Evolutionary conservation across 37 sponge, comb jelly and placozoan genomes (phyloP).

Genomic region (Amphimedon queenslandica): DNA sequence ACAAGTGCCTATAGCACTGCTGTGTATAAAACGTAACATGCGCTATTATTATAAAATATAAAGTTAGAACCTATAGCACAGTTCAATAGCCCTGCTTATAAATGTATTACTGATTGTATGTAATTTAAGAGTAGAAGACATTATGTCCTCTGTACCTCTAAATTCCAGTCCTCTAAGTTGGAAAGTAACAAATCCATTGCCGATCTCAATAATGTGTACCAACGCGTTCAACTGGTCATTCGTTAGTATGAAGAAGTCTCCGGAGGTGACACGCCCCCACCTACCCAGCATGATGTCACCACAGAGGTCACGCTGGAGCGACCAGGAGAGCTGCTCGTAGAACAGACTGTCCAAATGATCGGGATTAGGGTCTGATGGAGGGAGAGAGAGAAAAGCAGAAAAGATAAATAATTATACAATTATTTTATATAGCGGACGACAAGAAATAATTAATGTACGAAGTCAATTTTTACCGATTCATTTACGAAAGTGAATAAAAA

Average conservation of each 20-base stretch:
- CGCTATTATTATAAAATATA: background rate
- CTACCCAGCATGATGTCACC: constrained; percentile 92
- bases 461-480: too few relatives aligned
- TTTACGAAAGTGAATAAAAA: too few relatives aligned
- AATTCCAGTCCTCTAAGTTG: constrained; percentile 95
- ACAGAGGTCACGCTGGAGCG: constrained; percentile 83
- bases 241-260: constrained; percentile 94
- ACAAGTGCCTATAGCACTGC: too few relatives aligned
- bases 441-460: background rate
- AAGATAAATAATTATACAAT: background rate
- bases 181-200: constrained; percentile 97
- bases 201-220: constrained; percentile 93
- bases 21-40: constrained; percentile 11
- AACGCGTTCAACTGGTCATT: constrained; percentile 88
- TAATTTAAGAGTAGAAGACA: background rate
- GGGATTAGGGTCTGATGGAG: constrained; percentile 48
- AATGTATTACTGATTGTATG: background rate
- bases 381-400: background rate
- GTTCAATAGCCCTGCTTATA: too few relatives aligned
- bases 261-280: constrained; percentile 87
- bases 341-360: constrained; percentile 89
- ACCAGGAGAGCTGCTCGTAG: constrained; percentile 95
- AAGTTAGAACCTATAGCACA: too few relatives aligned
- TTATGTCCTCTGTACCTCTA: constrained; percentile 50
- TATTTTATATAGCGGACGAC: background rate